Percentiles rank a stretch among this genome's conserved stretches.
Conservation (phyloP, 1,140 invertebrate species). For the Sitophilus oryzae region DNA sequence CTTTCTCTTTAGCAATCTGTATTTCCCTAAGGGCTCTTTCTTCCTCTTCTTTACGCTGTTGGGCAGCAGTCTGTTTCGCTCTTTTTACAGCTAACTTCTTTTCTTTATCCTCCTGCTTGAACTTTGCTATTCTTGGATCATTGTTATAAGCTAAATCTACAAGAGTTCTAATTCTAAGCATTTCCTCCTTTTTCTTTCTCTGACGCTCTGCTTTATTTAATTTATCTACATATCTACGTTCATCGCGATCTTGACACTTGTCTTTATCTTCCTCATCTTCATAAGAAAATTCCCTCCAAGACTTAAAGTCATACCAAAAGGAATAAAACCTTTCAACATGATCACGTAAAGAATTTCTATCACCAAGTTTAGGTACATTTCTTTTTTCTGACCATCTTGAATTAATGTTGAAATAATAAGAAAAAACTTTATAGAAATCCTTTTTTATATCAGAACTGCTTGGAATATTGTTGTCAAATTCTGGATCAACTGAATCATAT, state of each 20-base stretch:
- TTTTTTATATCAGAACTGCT: conserved; percentile 67
- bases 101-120: conserved; percentile 92
- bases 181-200: conserved; percentile 95
- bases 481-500: conserved; percentile 94
- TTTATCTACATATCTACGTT: conserved; percentile 95
- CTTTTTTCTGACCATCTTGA: conserved; percentile 86
- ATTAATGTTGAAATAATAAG: conserved; percentile 80
- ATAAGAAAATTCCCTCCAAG: conserved; percentile 99
- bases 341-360: conserved; percentile 60
- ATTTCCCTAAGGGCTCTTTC: conserved; percentile 65
- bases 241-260: conserved; percentile 91
- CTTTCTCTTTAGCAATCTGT: conserved; percentile 73
- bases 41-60: conserved; percentile 77
- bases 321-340: conserved; percentile 81
- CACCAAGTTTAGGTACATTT: conserved; percentile 81
- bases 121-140: conserved; percentile 87
- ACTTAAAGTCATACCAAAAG: conserved; percentile 97
- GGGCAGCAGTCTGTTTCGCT: conserved; percentile 83
- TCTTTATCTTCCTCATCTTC: conserved; percentile 98
- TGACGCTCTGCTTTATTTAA: conserved; percentile 88
- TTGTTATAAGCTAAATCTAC: conserved; percentile 91
- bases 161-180: conserved; percentile 77
- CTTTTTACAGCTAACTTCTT: conserved; percentile 82
- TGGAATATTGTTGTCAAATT: conserved; percentile 87
- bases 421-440: conserved; percentile 77